Evolutionary conservation across 2,113 vertebrate species (phyloP).

Genomic region (Neolamprologus hecqui): DNA sequence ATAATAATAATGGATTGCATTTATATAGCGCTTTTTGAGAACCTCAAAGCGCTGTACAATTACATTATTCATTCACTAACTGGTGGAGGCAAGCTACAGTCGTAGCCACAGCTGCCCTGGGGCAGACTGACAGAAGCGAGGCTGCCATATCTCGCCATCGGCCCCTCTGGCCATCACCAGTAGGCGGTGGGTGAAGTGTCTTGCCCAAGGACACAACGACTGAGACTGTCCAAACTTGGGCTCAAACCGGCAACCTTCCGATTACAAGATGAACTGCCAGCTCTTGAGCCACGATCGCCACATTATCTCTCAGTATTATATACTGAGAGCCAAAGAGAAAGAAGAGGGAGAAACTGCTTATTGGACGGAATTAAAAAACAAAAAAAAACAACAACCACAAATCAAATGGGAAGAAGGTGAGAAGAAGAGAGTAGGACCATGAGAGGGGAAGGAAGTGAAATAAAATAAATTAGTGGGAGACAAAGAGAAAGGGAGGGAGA

Average conservation of each 20-base stretch:
- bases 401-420: neutral
- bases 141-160: accelerated
- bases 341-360: neutral
- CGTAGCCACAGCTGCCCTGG: neutral
- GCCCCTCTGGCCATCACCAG: accelerated
- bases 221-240: neutral
- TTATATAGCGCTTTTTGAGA: accelerated
- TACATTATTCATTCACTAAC: accelerated
- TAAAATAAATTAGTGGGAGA: neutral
- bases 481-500: neutral
- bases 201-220: neutral
- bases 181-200: accelerated
- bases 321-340: neutral
- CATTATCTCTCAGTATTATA: neutral
- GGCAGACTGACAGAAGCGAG: neutral
- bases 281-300: accelerated
- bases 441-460: neutral
- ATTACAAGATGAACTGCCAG: neutral
- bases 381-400: neutral
- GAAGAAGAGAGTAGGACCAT: neutral
- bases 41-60: neutral
- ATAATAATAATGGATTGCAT: neutral
- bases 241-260: neutral
- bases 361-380: neutral
- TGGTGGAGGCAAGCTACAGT: neutral